Evolutionary conservation across 2,113 vertebrate genomes (phyloP), one percentile per base, ranked within the genome.

Genomic region (Dipodomys spectabilis): DNA sequence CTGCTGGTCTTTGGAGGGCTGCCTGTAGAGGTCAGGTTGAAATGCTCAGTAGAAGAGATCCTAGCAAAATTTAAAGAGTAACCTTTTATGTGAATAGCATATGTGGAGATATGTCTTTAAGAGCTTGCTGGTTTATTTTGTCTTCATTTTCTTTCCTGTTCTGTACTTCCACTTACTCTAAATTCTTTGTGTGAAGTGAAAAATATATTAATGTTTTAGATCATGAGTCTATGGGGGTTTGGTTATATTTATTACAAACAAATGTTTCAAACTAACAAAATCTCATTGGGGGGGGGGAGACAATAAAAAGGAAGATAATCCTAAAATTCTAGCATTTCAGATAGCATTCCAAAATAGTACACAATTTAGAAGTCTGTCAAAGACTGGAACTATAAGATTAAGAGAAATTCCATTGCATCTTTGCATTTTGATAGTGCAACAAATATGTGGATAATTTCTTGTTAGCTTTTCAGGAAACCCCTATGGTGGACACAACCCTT

Each of bases 401-500:
- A 97, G 72, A 96, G 94, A 53, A 89, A 90, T 90, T 95, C 95
- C 88, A 65, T 20, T 4, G 67, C 65, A 5, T 95, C 88, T 4
- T 77, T 96, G 90, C 90, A 91, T 97, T 94, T 96, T 95, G 95
- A 93, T 93, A 84, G 97, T 96, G 95, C 87, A 75, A 89, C 83
- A 97, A 96, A 96, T 65, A 97, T 97, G 89, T 97, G 97, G 96
- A 95, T 97, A 92, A 95, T 98, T 98, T 97, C 97, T 97, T 91
- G 95, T 95, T 96, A 85, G 97, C 98, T 98, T 98, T 98, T 98
- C 97, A 98, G 98, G 98, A 98, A 98, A 98, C 97, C 98, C 98
- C 98, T 95, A 96, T 98, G 97, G 98, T 98, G 98, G 98, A 97
- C 98, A 97, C 98, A 97, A 89, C 96, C 97, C 97, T 98, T 87